Conservation (phyloP, 2,797 vertebrate genomes). For the Myiothlypis coronata region DNA sequence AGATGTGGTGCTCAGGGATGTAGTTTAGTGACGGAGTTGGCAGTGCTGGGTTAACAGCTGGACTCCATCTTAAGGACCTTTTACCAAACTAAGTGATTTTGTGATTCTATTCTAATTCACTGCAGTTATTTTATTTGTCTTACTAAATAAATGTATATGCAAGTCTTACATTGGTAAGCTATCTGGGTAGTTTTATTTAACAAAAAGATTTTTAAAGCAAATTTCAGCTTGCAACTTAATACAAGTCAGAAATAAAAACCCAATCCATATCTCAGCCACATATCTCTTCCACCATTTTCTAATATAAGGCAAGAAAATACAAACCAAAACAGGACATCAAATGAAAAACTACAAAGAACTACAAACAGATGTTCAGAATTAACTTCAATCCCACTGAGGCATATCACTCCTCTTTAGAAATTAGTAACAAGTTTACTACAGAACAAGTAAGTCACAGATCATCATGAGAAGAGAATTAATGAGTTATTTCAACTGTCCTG, state of each 20-base stretch:
- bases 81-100: background rate
- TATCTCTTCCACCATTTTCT: background rate
- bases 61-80: background rate
- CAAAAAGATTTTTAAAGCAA: background rate
- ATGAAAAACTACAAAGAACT: background rate
- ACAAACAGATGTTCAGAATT: background rate
- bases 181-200: background rate
- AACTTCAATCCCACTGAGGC: background rate
- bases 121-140: background rate
- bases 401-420: conserved; percentile 11
- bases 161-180: background rate
- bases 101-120: background rate
- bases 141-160: background rate
- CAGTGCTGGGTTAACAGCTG: rapidly evolving
- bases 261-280: background rate
- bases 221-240: background rate
- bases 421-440: background rate
- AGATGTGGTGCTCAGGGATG: background rate
- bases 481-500: background rate
- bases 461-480: background rate
- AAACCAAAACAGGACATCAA: background rate
- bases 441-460: background rate
- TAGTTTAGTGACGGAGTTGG: background rate
- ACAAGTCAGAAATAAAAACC: background rate
- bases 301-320: background rate